Evolutionary conservation across 2,797 vertebrate species (phyloP), one percentile per base, ranked within the genome.

Genomic region (Ctenochaetus hawaiiensis): DNA sequence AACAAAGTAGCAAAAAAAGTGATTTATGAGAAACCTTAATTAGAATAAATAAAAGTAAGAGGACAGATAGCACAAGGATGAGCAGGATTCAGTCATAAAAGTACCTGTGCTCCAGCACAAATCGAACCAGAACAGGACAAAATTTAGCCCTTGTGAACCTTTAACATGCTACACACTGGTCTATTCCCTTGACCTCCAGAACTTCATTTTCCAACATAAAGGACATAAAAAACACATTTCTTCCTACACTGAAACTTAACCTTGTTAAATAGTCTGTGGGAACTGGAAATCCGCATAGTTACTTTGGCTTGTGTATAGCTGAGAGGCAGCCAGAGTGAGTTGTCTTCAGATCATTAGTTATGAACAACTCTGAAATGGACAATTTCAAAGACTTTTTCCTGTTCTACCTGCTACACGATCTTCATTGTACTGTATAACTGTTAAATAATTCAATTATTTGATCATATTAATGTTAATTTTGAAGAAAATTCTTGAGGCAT

Each of bases 181-280:
- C 39, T 12, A 41, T 12, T 12, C 39, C 8, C 39, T 4, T 41
- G 39, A 41, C 39, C 45, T 8, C 45, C 8, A 48, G 10, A 41
- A 2, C 2, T 14, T 43, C 0, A 0, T 60, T 52, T 67, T 52
- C 56, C 22, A 11, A 34, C 57, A 49, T 30, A 8, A 39, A 59
- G 18, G 18, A 51, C 14, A 43, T 47, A 43, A 17, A 48, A n/a
- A 7, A 45, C 16, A 20, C 6, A 17, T 8, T 11, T 4, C 17
- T 23, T 45, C 13, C 43, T 26, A 34, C 43, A 3, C 8, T 12
- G 11, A 67, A 76, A 71, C 22, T 20, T 14, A 49, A 54, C 45
- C n/a, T 80, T 78, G 66, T 34, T 78, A 67, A 87, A 73, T 64
- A 78, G 74, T 48, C 75, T 51, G 20, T 43, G 57, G 62, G 81